Evolutionary conservation across 2,113 vertebrate species (phyloP).

Genomic region (Vicugna pacos): DNA sequence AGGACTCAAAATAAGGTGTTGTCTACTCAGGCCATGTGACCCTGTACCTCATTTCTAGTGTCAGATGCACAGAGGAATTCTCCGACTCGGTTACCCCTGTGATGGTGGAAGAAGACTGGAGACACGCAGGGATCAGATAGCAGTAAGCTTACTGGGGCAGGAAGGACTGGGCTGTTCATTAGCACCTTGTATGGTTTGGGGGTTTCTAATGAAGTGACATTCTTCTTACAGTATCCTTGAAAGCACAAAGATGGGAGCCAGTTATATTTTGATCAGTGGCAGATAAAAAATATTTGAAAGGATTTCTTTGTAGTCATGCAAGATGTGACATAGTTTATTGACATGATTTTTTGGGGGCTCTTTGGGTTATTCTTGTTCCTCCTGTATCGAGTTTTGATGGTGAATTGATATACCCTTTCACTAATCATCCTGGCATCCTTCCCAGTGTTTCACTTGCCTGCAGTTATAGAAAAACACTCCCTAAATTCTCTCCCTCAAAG

Average conservation of each 20-base stretch:
- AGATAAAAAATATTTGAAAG: slow-evolving; percentile 12
- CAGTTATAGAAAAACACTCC: background rate
- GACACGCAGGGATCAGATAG: background rate
- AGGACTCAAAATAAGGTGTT: background rate
- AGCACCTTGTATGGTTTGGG: background rate
- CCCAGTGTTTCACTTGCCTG: background rate
- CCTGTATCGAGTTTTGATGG: background rate
- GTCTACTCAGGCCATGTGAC: background rate
- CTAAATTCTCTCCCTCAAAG: background rate
- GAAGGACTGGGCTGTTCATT: background rate
- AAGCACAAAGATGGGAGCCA: background rate
- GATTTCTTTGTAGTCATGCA: slow-evolving; percentile 1
- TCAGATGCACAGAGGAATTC: background rate
- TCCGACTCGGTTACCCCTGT: background rate
- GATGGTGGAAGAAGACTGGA: background rate
- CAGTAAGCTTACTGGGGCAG: background rate
- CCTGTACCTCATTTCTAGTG: background rate
- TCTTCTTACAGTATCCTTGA: background rate
- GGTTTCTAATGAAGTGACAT: background rate
- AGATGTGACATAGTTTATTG: background rate
- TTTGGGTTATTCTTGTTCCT: slow-evolving; percentile 41
- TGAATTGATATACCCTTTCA: background rate
- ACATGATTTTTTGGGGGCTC: background rate
- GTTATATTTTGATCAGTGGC: background rate
- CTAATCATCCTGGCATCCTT: background rate